These are phyloP conservation scores for Prunella strophiata DNA, from an alignment of 2,797 vertebrate genomes.

Conservation along the genomic window DNA sequence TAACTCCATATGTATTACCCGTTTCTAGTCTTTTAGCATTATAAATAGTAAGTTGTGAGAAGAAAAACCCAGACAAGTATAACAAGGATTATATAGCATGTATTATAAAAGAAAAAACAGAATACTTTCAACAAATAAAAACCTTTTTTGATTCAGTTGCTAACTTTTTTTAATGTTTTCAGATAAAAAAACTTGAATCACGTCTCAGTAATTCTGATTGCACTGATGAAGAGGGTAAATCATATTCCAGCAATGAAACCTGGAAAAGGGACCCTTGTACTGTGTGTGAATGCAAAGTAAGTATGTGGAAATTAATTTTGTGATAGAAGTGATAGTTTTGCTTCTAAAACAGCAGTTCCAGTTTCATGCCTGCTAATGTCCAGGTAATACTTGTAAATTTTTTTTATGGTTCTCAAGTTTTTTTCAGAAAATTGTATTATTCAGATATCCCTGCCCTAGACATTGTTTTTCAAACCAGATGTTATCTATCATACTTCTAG, in stretches of 20 bases:
- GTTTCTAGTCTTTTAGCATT: neutral
- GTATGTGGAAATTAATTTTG: constrained; percentile 51
- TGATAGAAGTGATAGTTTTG: neutral
- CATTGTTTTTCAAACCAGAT: neutral
- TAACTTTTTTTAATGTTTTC: neutral
- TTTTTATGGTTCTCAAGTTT: neutral
- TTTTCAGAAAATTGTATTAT: neutral
- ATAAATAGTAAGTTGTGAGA: neutral
- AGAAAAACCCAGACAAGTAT: neutral
- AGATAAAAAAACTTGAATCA: constrained; percentile 96
- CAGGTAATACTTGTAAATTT: neutral
- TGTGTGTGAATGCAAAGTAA: constrained; percentile 90
- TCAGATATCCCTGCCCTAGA: neutral
- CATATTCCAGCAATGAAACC: constrained; percentile 81
- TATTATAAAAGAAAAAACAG: neutral
- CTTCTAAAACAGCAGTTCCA: neutral
- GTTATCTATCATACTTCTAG: neutral
- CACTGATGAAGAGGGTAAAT: constrained; percentile 83
- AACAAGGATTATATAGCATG: neutral
- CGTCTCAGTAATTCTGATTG: constrained; percentile 90
- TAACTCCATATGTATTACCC: neutral
- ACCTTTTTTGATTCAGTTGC: neutral
- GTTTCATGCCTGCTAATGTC: neutral
- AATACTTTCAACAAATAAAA: neutral
- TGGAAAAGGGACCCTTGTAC: constrained; percentile 92